Evolutionary conservation across 2,888 invertebrate species (phyloP).

Genomic region (Vesta saturnalis): DNA sequence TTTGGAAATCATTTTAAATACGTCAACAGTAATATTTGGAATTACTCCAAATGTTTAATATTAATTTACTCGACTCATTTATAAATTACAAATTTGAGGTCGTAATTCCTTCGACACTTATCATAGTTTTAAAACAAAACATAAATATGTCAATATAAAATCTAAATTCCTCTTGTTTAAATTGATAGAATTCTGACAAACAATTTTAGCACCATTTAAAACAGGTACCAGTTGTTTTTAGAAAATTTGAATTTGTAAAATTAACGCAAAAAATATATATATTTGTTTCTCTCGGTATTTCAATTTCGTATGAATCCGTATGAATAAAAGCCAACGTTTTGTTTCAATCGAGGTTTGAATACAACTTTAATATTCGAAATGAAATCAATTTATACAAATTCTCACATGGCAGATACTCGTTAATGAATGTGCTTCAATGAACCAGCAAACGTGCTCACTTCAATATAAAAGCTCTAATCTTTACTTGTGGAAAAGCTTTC

Average conservation of each 20-base stretch:
- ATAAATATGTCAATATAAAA: not conserved
- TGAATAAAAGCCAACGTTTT: too few relatives aligned
- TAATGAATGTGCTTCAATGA: not conserved
- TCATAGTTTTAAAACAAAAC: not conserved
- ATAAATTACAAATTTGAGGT: conserved; percentile 2
- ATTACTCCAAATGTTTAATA: conserved; percentile 13
- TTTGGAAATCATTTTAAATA: conserved; percentile 12
- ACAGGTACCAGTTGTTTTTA: too few relatives aligned
- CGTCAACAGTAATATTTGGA: conserved; percentile 15
- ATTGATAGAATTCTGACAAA: too few relatives aligned
- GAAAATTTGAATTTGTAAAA: too few relatives aligned
- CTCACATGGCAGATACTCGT: not conserved
- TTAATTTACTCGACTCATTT: conserved; percentile 16
- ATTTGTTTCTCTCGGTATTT: too few relatives aligned
- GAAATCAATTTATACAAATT: not conserved
- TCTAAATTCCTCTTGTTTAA: not conserved
- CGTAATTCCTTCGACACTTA: not conserved
- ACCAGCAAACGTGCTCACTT: not conserved
- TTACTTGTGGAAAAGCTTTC: conserved; percentile 8
- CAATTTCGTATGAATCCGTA: too few relatives aligned
- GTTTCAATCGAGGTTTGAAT: too few relatives aligned
- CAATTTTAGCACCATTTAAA: too few relatives aligned
- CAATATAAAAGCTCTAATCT: conserved; percentile 1
- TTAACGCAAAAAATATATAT: too few relatives aligned
- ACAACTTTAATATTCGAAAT: not conserved